Evolutionary conservation across 2,797 vertebrate species (phyloP).

Genomic region (Sebastes miniatus): DNA sequence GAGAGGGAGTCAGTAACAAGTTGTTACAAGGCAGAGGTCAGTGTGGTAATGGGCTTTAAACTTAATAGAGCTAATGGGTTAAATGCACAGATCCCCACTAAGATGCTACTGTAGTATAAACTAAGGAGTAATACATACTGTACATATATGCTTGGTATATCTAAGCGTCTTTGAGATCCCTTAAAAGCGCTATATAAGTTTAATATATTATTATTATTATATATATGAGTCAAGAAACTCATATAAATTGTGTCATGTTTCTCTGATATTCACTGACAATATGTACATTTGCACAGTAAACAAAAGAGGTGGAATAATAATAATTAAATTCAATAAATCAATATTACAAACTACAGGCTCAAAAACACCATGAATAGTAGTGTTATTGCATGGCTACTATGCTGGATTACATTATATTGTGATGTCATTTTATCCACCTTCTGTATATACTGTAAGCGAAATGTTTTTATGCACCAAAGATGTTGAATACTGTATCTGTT

Average conservation of each 20-base stretch:
- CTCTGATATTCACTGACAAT: background rate
- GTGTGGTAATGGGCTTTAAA: constrained; percentile 47
- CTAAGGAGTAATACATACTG: background rate
- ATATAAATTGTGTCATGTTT: background rate
- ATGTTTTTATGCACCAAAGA: background rate
- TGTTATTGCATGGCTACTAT: background rate
- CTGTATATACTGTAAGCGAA: background rate
- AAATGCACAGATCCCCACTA: constrained; percentile 6
- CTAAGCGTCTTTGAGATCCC: too few species aligned
- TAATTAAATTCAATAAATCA: background rate
- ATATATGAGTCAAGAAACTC: too few species aligned
- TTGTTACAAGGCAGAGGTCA: constrained; percentile 34
- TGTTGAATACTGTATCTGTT: background rate
- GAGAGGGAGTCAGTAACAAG: constrained; percentile 17
- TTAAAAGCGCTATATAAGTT: too few species aligned
- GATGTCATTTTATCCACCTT: background rate
- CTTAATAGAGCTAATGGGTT: constrained; percentile 21
- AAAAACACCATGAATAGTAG: background rate
- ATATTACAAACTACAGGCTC: background rate
- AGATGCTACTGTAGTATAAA: background rate
- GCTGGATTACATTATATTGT: background rate
- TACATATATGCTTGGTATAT: too few species aligned
- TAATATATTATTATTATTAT: too few species aligned
- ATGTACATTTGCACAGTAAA: background rate
- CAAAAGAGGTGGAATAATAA: background rate